Conservation (phyloP, 1,140 invertebrate genomes). For the Heliconius eleuchia region DNA sequence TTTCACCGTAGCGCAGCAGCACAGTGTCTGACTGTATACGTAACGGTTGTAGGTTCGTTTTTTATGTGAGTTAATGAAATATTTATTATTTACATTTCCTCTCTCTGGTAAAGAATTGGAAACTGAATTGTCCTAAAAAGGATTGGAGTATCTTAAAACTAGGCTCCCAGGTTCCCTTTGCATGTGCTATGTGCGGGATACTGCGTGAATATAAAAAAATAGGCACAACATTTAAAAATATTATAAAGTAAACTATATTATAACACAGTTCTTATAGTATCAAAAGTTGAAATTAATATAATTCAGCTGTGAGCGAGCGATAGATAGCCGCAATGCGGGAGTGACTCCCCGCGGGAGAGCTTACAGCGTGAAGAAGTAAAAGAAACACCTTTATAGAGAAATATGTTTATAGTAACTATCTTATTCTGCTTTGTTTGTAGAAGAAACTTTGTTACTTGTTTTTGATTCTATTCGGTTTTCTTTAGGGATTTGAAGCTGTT, state of each 20-base stretch:
- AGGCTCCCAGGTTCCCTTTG: neutral
- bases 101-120: no score
- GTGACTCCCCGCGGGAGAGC: neutral
- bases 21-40: no score
- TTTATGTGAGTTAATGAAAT: no score
- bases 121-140: no score
- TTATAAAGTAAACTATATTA: neutral
- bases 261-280: neutral
- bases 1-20: no score
- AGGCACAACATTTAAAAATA: neutral
- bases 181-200: neutral
- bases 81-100: no score
- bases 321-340: constrained; percentile 5
- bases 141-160: neutral
- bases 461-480: neutral
- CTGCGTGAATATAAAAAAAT: neutral
- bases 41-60: no score
- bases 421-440: neutral
- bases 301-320: neutral
- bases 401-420: neutral
- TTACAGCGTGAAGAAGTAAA: neutral
- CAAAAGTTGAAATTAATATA: constrained; percentile 4
- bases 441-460: neutral
- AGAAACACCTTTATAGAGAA: neutral
- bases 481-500: neutral